Percentiles rank a stretch among this genome's conserved stretches.
phyloP scores from a whole-genome alignment of 2,888 invertebrate genomes.

The Acronicta leporina region DNA sequence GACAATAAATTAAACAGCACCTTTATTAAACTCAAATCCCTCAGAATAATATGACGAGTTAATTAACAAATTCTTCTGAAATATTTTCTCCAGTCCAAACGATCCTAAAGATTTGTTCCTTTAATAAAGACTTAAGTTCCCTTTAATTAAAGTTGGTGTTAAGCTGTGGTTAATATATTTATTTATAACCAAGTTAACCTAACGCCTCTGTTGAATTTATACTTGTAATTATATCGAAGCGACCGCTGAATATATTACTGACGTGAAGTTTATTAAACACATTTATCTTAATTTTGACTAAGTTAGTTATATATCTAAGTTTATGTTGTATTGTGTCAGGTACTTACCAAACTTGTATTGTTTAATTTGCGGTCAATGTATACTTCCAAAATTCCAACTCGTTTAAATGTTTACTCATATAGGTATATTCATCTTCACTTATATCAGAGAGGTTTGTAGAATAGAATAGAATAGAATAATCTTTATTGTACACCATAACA shows the following conservation, averaged over 20 bases:
- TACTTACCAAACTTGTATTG: slow-evolving; percentile 15
- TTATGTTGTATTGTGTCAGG: slow-evolving; percentile 40
- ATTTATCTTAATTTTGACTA: slow-evolving; percentile 67
- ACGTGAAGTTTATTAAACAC: slow-evolving; percentile 63
- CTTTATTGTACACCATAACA: no score
- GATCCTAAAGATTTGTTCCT: slow-evolving; percentile 59
- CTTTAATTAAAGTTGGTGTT: slow-evolving; percentile 52
- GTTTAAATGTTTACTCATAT: no score
- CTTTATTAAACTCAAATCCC: slow-evolving; percentile 42
- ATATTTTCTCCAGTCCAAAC: slow-evolving; percentile 43
- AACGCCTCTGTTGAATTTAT: slow-evolving; percentile 60
- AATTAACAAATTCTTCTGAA: slow-evolving; percentile 53
- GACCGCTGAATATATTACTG: slow-evolving; percentile 56
- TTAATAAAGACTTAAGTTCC: slow-evolving; percentile 53
- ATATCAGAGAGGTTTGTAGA: no score
- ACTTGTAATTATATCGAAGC: slow-evolving; percentile 59
- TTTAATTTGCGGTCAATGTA: no score
- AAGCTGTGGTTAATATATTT: slow-evolving; percentile 57
- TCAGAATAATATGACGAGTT: slow-evolving; percentile 47
- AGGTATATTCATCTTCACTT: no score
- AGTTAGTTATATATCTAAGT: slow-evolving; percentile 47
- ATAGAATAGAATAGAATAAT: no score
- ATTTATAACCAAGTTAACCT: slow-evolving; percentile 51
- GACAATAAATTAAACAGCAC: slow-evolving; percentile 18
- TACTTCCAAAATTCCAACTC: no score